Evolutionary conservation across 2,888 invertebrate genomes (phyloP), one percentile per base, ranked within the genome.

Genomic region (Listrodromus nycthemerus): DNA sequence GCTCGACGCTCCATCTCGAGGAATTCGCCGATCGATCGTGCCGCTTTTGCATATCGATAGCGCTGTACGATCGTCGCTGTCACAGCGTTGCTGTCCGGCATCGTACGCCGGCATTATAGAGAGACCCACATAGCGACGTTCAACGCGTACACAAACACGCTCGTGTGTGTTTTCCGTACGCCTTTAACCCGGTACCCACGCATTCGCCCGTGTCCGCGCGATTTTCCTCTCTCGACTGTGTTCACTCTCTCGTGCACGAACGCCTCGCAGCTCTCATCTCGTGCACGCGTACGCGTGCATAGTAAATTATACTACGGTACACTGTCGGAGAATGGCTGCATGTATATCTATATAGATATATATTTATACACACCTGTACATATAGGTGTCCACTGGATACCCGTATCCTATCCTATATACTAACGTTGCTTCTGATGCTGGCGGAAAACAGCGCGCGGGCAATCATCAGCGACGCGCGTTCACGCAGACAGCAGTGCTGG

Each of bases 1-100:
- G 45, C 37, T 27, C 33, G 50, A 52, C 21, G 19, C 19, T 58
- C 19, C 90, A 88, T 91, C 91, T 91, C 89, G 89, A 91, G 92
- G 91, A 92, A 92, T 91, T 90, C 88, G 88, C 80, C 90, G 89
- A 92, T 92, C 91, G 92, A 92, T 92, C 91, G 92, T 92, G 89
- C 90, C 90, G 90, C 90, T 90, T 87, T 89, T 89, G 90, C 90
- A 91, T 91, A 91, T 92, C 91, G 92, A 92, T 91, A 90, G 89
- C 87, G 87, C 85, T 78, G 84, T 78, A 55, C 81, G 50, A 52
- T 52, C 61, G 73, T 63, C 66, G 58, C 66, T 66, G 30, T 63
- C 24, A 74, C 71, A 55, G 55, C 21, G 55, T 55, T 10, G 71
- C 50, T 78, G 67, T 69, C 82, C 50, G 45, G 67, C 61, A 48